Evolutionary conservation across 1,140 invertebrate genomes (phyloP).

Genomic region (Philotrypesis tridentata): DNA sequence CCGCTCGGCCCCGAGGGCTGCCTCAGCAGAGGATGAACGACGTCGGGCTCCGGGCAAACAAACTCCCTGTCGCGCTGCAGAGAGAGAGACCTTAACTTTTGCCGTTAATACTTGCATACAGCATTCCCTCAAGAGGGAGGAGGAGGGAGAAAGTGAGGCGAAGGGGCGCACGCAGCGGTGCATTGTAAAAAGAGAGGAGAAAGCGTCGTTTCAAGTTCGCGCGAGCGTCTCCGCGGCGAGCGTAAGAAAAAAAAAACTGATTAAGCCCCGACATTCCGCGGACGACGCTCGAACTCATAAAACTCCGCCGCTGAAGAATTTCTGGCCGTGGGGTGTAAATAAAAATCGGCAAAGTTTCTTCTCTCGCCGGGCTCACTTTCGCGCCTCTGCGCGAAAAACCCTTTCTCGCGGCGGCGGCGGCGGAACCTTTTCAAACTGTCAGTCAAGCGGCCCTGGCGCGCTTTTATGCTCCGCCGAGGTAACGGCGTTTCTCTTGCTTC

Average conservation of each 20-base stretch:
- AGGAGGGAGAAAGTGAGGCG: background rate
- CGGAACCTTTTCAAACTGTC: constrained; percentile 24
- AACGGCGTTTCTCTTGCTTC: constrained; percentile 15
- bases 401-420: background rate
- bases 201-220: constrained; percentile 53
- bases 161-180: background rate
- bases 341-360: constrained; percentile 57
- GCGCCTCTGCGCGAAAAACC: constrained; percentile 23
- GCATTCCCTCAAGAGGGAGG: too few relatives aligned
- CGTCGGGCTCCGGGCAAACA: background rate
- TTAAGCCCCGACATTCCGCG: constrained; percentile 56
- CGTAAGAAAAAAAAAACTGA: too few relatives aligned
- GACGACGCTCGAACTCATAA: constrained; percentile 56
- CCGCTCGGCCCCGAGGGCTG: too few relatives aligned
- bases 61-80: background rate
- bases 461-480: constrained; percentile 17
- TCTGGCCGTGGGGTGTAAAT: constrained; percentile 53
- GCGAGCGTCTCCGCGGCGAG: constrained; percentile 21
- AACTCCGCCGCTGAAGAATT: constrained; percentile 59
- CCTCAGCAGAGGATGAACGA: too few relatives aligned
- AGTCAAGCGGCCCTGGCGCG: background rate
- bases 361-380: background rate
- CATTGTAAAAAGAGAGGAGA: background rate
- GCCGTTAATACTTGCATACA: too few relatives aligned
- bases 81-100: constrained; percentile 41